These are phyloP conservation scores for Corticium candelabrum DNA, from an alignment of 37 sponge, comb jelly and placozoan genomes.

Conservation along the genomic window DNA sequence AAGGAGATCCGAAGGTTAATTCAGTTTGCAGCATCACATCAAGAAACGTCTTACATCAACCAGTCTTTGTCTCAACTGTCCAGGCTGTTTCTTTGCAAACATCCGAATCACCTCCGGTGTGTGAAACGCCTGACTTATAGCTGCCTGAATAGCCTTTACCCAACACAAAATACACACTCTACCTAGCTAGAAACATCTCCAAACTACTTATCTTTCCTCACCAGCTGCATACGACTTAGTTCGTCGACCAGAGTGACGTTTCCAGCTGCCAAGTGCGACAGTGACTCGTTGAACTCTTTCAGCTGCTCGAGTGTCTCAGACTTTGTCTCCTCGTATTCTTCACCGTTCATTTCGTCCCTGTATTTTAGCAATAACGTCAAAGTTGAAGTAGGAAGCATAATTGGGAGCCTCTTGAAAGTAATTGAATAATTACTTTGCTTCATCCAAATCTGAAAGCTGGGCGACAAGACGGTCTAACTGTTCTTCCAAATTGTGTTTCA, in stretches of 20 bases:
- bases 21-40: too few relatives aligned
- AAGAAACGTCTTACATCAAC: slow-evolving; percentile 46
- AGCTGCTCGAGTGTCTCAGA: slow-evolving; percentile 88
- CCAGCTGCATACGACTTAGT: slow-evolving; percentile 75
- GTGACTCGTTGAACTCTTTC: slow-evolving; percentile 85
- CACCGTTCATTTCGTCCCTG: slow-evolving; percentile 81
- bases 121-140: slow-evolving; percentile 95
- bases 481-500: slow-evolving; percentile 83
- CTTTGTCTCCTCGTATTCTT: slow-evolving; percentile 88
- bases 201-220: slow-evolving; percentile 12
- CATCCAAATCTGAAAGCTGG: slow-evolving; percentile 91
- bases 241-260: slow-evolving; percentile 84
- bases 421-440: slow-evolving; percentile 52
- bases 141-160: slow-evolving; percentile 84
- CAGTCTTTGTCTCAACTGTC: slow-evolving; percentile 79
- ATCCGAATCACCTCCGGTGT: slow-evolving; percentile 96
- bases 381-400: background rate
- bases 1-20: too few relatives aligned
- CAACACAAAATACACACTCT: background rate
- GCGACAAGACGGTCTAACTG: slow-evolving; percentile 94
- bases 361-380: background rate
- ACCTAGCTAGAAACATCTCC: background rate
- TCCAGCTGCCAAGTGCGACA: slow-evolving; percentile 68
- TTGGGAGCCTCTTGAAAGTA: background rate
- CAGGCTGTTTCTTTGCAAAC: slow-evolving; percentile 96